Base-by-base conservation (phyloP, 1,140 invertebrate species). In the Macrobrachium rosenbergii region DNA sequence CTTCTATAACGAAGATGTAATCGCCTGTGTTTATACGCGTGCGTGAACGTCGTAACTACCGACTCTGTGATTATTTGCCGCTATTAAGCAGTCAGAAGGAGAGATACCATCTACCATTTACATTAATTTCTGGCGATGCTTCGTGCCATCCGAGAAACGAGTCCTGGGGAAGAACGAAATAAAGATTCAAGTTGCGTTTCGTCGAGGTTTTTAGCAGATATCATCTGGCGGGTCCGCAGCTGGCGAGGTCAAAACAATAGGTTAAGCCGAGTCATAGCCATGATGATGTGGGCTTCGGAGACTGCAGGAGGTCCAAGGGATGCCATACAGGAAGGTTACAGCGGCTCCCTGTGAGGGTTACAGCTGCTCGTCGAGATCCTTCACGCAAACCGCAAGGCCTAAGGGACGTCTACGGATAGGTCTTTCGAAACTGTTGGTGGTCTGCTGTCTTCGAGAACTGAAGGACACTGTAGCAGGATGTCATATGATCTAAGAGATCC, bases 51-150 rank as follows among this genome's bases (percentile, higher is more conserved):
- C 28, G 28, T 37, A 37, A 37, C 28, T 37, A 37, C 28, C 28
- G 28, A 37, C 28, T 37, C 28, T 37, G 28, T 37, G 28, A 37
- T 37, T 37, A 37, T 37, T 37, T 37, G 28, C 28, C 28, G 28
- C 28, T 37, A 73, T 12, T 11, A 73, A 37, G 45, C 12, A 10
- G 21, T 11, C 23, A 19, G 45, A 73, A 37, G 5, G 12, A 12
- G 45, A 16, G 69, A 73, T 73, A 73, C 69, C 28, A 73, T 73
- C 69, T 14, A 73, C 69, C 69, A 73, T 73, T 73, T 73, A 73
- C 69, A 73, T 73, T 73, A 37, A 73, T 73, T 73, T 73, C 28
- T 28, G 14, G 14, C 69, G 37, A 16, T 12, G 12, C 45, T 73
- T 43, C n/a, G 23, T 43, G 28, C 12, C 69, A 69, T n/a, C n/a